phyloP scores from a whole-genome alignment of 2,888 invertebrate genomes.

The Tromatobia lineatoria region DNA sequence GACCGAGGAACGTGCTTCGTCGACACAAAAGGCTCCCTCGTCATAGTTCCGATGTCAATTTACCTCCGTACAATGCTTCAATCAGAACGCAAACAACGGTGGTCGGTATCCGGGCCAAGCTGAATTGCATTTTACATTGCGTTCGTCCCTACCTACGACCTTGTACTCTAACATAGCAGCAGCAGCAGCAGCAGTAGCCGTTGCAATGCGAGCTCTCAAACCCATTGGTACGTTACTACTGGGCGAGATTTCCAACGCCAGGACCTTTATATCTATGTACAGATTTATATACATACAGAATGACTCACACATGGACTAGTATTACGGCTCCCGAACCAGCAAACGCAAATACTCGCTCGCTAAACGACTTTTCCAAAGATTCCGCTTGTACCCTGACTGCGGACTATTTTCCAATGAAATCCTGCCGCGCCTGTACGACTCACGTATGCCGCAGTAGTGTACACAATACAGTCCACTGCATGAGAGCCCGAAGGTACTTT shows the following conservation, averaged over 20 bases:
- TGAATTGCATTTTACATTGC: constrained; percentile 80
- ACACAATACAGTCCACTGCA: constrained; percentile 30
- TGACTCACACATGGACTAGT: not conserved
- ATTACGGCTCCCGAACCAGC: constrained; percentile 25
- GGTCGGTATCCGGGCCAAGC: constrained; percentile 73
- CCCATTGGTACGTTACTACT: constrained; percentile 3
- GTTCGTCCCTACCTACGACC: not conserved
- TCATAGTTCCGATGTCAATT: constrained; percentile 82
- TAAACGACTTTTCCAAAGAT: constrained; percentile 59
- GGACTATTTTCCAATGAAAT: constrained; percentile 51
- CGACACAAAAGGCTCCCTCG: constrained; percentile 75
- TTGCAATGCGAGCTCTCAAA: constrained; percentile 8
- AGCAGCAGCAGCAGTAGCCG: not conserved
- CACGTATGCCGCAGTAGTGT: constrained; percentile 12
- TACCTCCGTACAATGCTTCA: constrained; percentile 82
- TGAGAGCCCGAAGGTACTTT: not conserved
- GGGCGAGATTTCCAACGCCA: constrained; percentile 10
- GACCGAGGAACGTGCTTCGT: constrained; percentile 46
- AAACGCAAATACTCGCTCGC: constrained; percentile 46
- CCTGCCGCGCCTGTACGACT: constrained; percentile 16
- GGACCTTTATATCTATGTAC: constrained; percentile 17
- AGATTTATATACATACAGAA: constrained; percentile 13
- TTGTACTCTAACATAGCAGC: constrained; percentile 14
- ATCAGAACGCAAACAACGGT: constrained; percentile 83
- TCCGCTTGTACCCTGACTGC: constrained; percentile 2